Evolutionary conservation across 2,888 invertebrate species (phyloP), one percentile per base, ranked within the genome.

Genomic region (Calameuta idolon): DNA sequence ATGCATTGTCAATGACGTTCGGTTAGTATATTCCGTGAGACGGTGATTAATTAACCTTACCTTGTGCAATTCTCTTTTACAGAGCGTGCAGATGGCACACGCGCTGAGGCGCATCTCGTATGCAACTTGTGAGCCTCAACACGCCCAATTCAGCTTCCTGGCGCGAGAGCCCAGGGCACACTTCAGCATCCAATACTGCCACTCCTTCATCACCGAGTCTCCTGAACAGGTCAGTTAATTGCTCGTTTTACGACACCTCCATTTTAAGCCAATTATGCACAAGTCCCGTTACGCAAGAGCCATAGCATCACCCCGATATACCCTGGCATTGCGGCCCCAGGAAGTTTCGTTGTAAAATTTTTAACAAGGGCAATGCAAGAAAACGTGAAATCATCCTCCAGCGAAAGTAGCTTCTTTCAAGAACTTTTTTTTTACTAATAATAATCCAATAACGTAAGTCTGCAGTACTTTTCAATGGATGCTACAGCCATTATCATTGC

Each of bases 81-180:
- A 96, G 96, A 94, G 94, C 90, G 95, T 96, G 92, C 95, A 95
- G 92, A 97, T 96, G 96, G 95, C 95, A 87, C 96, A 97, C 93
- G 95, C 95, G 91, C 92, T 97, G 88, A 95, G 96, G 87, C 94
- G 97, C 91, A 96, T 97, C 89, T 96, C 96, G 87, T 96, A 96
- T 93, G 96, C 96, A 88, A 96, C 96, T 88, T 96, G 96, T 95
- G 96, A 97, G 92, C 94, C 96, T 40, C 94, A 95, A 87, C 94
- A 95, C 91, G 94, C 95, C 85, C 95, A 96, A 92, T 97, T 97
- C 93, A 96, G 96, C 90, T 96, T 97, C 92, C 94, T 97, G 86
- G 95, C 95, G 31, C 92, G 94, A 88, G 95, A 94, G 92, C 96
- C 95, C 79, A 94, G 94, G 86, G 94, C 94, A 73, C 94, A 94